phyloP scores from a whole-genome alignment of 2,797 vertebrate genomes.

The Brotogeris chrysoptera region DNA sequence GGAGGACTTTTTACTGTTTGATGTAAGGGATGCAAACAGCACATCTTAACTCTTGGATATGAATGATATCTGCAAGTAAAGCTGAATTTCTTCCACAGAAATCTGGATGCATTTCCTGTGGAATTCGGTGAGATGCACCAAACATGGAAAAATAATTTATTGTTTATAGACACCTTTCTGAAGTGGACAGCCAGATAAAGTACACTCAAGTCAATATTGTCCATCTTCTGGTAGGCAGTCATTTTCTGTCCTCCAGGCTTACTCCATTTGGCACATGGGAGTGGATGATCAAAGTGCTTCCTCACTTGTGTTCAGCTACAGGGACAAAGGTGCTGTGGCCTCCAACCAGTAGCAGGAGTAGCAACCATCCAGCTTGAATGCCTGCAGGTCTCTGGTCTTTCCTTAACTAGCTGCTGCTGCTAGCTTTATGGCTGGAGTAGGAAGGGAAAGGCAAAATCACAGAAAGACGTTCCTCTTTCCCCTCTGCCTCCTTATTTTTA shows the following conservation, averaged over 20 bases:
- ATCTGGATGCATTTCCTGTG: neutral
- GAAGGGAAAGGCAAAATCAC: neutral
- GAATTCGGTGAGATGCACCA: neutral
- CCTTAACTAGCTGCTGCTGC: neutral
- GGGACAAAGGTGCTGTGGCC: neutral
- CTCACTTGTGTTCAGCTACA: neutral
- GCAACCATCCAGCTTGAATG: neutral
- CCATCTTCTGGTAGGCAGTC: neutral
- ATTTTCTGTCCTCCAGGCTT: neutral
- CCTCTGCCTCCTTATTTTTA: neutral
- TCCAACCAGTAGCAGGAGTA: neutral
- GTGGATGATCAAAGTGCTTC: neutral
- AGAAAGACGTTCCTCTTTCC: neutral
- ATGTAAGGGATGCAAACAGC: neutral
- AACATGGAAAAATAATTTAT: neutral
- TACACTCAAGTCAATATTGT: neutral
- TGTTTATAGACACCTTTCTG: neutral
- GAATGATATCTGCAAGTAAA: neutral
- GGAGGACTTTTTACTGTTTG: neutral
- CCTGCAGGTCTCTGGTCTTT: neutral
- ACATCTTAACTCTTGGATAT: neutral
- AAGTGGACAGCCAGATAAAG: neutral
- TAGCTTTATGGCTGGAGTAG: neutral
- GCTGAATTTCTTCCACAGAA: neutral
- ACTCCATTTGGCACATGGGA: neutral